Base-by-base conservation (phyloP, 2,888 invertebrate species). In the Eupithecia subfuscata region DNA sequence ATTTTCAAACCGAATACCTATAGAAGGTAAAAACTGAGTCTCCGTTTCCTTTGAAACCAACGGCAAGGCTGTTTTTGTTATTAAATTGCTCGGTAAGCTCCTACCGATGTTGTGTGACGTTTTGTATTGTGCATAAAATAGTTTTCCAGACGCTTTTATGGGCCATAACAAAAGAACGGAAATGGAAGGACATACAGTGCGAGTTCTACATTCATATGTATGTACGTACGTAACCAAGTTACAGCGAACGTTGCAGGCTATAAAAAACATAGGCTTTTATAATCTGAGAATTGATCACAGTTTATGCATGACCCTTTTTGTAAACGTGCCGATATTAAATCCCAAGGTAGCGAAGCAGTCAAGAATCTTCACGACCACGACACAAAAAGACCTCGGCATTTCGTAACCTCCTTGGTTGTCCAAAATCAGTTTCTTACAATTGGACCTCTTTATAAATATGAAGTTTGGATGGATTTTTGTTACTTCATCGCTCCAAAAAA, bases 91-190 rank as follows among this genome's bases (percentile, higher is more conserved):
- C 12, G 65, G 40, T 40, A 40, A 67, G 48, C 69, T 48, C 37
- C 52, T 56, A 52, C 52, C 52, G 37, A n/a, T 67, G 65, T 43
- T 40, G 22, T 12, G 22, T 22, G 68, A 68, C 68, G 68, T 79
- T 70, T n/a, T n/a, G n/a, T n/a, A 78, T 79, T 76, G 68, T 77
- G 69, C 73, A 78, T 78, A 74, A 75, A 71, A 71, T 69, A 74
- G 69, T 71, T 76, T 34, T 73, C 78, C 52, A 75, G 80, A 80
- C 79, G 68, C 77, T 80, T 81, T 80, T 81, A 81, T 80, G 73
- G 78, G 73, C 75, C 77, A 76, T 77, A 77, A 76, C 75, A 68
- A 71, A 77, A 73, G 75, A 76, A 74, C 71, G 77, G 75, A 75
- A 78, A 75, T 67, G 14, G 67, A 67, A 37, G n/a, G n/a, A 67